Conservation (phyloP, 2,113 vertebrate species). For the Penelope pileata region DNA sequence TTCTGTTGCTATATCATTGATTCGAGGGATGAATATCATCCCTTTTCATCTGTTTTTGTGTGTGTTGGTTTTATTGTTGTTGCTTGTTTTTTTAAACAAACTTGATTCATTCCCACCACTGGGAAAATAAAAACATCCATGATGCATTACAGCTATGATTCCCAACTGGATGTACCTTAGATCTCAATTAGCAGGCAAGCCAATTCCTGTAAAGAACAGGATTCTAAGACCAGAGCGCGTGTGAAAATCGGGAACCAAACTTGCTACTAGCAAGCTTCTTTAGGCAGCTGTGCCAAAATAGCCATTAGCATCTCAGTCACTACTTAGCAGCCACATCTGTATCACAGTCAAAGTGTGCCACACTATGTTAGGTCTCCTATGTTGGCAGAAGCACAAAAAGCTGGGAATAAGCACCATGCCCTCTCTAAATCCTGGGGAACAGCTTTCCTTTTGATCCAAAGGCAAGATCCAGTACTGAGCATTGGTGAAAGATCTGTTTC, state of each 20-base stretch:
- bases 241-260: neutral
- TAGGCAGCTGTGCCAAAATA: neutral
- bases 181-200: neutral
- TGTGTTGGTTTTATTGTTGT: neutral
- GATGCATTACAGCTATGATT: neutral
- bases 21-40: neutral
- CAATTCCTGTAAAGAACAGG: neutral
- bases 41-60: neutral
- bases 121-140: neutral
- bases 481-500: neutral
- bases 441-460: neutral
- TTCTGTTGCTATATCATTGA: neutral
- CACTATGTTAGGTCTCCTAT: neutral
- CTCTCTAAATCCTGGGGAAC: neutral
- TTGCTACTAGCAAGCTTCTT: neutral
- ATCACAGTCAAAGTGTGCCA: neutral
- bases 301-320: neutral
- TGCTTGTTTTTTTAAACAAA: neutral
- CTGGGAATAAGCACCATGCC: neutral
- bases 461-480: neutral
- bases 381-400: neutral
- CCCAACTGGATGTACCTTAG: neutral
- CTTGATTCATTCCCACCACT: neutral
- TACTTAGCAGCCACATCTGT: neutral
- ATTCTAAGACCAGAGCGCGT: accelerated